These are phyloP conservation scores for Pseudomyrmex gracilis DNA, from an alignment of 1,140 invertebrate species.

Conservation along the genomic window DNA sequence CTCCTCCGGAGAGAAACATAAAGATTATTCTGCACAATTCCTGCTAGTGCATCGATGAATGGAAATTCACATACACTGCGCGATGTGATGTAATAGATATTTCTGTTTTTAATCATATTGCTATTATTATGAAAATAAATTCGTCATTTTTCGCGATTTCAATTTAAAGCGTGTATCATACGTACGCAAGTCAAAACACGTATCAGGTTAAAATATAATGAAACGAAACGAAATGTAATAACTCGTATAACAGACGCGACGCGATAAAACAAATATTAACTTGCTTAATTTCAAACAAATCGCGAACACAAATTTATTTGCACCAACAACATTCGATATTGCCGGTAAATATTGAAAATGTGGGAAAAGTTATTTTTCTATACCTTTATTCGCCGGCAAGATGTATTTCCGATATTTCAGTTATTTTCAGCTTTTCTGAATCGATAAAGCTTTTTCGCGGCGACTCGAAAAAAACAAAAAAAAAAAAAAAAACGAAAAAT, in stretches of 20 bases:
- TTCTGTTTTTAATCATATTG: constrained; percentile 25
- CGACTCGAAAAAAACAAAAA: neutral
- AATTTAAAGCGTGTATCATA: neutral
- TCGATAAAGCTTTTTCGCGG: constrained; percentile 32
- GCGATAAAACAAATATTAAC: neutral
- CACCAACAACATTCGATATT: neutral
- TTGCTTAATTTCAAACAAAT: neutral
- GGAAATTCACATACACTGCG: neutral
- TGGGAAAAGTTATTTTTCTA: constrained; percentile 13
- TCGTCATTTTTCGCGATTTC: neutral
- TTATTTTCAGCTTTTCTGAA: neutral
- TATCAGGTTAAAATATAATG: too few species aligned
- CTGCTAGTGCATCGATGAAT: neutral
- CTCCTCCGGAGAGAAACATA: neutral
- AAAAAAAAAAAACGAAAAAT: constrained; percentile 13
- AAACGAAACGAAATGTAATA: neutral
- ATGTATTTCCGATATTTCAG: constrained; percentile 8
- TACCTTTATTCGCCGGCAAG: neutral
- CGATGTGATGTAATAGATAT: constrained; percentile 3
- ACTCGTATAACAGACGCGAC: neutral
- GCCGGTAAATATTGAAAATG: neutral
- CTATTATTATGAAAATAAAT: neutral
- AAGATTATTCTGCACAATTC: constrained; percentile 20
- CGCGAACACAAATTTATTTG: neutral
- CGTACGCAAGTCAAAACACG: neutral